Base-by-base conservation (phyloP, 2,113 vertebrate species). In the Mustela nigripes region DNA sequence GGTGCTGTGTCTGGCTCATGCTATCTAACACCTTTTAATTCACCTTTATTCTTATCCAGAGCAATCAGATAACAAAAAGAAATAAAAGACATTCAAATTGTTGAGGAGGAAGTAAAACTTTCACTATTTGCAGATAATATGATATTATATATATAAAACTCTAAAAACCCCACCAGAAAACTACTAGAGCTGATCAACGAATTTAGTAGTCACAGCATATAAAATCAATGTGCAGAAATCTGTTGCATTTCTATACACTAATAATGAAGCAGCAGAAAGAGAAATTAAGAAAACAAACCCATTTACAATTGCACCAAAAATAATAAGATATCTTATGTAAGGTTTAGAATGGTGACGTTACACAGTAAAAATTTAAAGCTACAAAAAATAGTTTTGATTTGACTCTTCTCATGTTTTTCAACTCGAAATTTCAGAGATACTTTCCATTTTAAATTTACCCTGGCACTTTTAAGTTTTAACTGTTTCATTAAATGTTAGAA, bases 381-480 rank as follows among this genome's bases (percentile, higher is more conserved):
- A 71, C 5, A 76, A 78, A 92, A 50, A 89, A 50, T 58, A 19
- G 73, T 69, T 98, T 86, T 48, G 8, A 78, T 94, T 97, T 60
- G 88, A 0, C n/a, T 5, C 8, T 50, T 84, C 31, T 78, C 58
- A 73, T 26, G 10, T 67, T 45, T 62, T 91, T 63, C 60, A 81
- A 83, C 10, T 63, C 45, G 26, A 12, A 2, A 39, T 48, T n/a
- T 31, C 31, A 80, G 22, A 80, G 24, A 85, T 28, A 45, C 50
- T 60, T 97, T 89, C 79, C 67, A 48, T 15, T 89, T 36, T 53
- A 69, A 87, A 92, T 56, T 56, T 92, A 1, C 67, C 93, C 60
- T 91, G 45, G n/a, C 62, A 63, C 18, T 71, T 97, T 86, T 91
- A 87, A 80, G 14, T 86, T 97, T 97, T 53, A 76, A 88, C 56